phyloP scores from a whole-genome alignment of 2,113 vertebrate genomes.

The Centropus bengalensis region DNA sequence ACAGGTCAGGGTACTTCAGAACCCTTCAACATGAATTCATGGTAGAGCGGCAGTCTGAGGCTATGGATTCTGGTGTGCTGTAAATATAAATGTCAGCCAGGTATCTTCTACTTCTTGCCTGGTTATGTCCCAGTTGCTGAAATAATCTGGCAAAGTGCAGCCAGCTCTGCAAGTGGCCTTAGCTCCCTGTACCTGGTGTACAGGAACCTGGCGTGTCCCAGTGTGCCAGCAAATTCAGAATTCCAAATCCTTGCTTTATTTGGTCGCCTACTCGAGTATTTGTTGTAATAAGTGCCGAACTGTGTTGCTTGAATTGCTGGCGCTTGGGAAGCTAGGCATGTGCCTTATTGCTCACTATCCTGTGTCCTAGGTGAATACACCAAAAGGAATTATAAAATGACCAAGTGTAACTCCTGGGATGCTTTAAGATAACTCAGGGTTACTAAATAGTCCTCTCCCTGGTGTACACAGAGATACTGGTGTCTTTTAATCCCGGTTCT shows the following conservation, averaged over 20 bases:
- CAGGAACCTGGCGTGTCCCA: neutral
- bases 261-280: neutral
- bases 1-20: slow-evolving; percentile 6
- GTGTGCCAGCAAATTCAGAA: neutral
- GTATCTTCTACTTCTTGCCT: neutral
- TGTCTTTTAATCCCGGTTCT: neutral
- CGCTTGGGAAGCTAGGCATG: neutral
- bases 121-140: neutral
- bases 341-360: neutral
- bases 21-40: neutral
- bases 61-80: neutral
- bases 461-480: neutral
- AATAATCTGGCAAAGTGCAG: neutral
- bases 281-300: neutral
- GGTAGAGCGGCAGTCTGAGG: neutral
- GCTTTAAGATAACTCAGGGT: neutral
- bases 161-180: neutral
- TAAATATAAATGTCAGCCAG: neutral
- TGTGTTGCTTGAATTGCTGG: neutral
- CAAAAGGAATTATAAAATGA: neutral
- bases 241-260: neutral
- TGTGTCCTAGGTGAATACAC: neutral
- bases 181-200: neutral
- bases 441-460: neutral
- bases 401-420: neutral